Base-by-base conservation (phyloP, 2,113 vertebrate species). In the Chaetops frenatus region DNA sequence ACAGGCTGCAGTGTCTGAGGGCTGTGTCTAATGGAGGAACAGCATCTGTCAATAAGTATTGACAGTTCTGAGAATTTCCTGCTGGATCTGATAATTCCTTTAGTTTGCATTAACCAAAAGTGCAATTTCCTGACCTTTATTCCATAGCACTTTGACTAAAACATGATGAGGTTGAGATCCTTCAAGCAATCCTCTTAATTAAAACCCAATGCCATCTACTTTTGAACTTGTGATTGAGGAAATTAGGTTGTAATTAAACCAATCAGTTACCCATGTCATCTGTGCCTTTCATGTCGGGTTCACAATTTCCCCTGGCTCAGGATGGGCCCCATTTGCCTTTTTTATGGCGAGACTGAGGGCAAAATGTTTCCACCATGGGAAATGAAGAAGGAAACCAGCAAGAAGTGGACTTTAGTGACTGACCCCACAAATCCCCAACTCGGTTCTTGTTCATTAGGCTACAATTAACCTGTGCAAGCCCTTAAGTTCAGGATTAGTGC, bases 191-290 rank as follows among this genome's bases (percentile, higher is more conserved):
- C 76, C 44, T 77, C 80, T 88, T 90, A 95, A 95, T 97, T 94
- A 96, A 95, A 96, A 83, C 72, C 77, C 60, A 81, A 60, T 81
- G 79, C 88, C 70, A 53, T 91, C 89, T 87, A 89, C 91, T 90
- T 96, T 66, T 86, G 85, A 94, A 74, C 47, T 91, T 66, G 50
- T 85, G 93, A 94, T 84, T 79, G 86, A 96, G 90, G 88, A 90
- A 95, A 96, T 86, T 20, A 88, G 92, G 23, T 74, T 94, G 88
- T 90, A 94, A 96, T 97, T 95, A 94, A 95, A 94, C 56, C 92
- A 83, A 93, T 93, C 61, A 73, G 81, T 92, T 96, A 73, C 35
- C 82, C 56, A 11, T 93, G 88, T 81, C 69, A 53, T 77, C 64
- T 80, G 12, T 74, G 62, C 67, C 72, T 90, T 78, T 88, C 74